phyloP scores from a whole-genome alignment of 2,797 vertebrate genomes.

The Pteropus rufus region DNA sequence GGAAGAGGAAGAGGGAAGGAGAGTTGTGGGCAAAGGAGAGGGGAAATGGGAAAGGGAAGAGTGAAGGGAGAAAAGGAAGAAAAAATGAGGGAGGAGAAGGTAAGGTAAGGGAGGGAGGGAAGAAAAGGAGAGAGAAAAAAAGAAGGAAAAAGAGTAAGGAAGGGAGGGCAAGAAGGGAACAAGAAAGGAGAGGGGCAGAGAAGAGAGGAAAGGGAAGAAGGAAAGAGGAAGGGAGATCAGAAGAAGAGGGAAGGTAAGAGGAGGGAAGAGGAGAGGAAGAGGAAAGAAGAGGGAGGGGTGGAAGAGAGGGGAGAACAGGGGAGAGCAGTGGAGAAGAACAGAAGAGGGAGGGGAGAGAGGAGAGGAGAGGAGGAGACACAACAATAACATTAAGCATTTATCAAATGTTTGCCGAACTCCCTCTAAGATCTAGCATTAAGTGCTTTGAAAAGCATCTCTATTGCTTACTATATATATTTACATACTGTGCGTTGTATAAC shows the following conservation, averaged over 20 bases:
- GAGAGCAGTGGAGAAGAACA: too few relatives aligned
- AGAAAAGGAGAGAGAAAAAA: too few relatives aligned
- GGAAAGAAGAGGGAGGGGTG: neutral
- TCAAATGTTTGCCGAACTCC: neutral
- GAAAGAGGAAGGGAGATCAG: neutral
- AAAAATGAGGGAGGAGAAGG: too few relatives aligned
- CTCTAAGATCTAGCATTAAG: neutral
- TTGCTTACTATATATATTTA: neutral
- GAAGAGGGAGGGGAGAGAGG: too few relatives aligned
- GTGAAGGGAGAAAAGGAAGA: neutral
- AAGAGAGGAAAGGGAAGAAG: neutral
- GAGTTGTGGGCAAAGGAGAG: neutral
- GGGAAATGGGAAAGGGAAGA: neutral
- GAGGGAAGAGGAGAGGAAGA: neutral
- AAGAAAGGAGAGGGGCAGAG: too few relatives aligned
- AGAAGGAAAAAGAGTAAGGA: too few relatives aligned
- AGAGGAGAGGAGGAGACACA: neutral
- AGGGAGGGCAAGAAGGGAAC: too few relatives aligned
- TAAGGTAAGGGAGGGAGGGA: too few relatives aligned
- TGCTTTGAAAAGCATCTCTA: neutral
- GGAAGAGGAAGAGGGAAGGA: neutral
- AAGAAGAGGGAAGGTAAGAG: too few relatives aligned
- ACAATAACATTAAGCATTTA: neutral
- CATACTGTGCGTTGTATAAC: neutral
- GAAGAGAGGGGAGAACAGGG: too few relatives aligned